Evolutionary conservation across 1,140 invertebrate species (phyloP), one percentile per base, ranked within the genome.

Genomic region (Bombus haemorrhoidalis): DNA sequence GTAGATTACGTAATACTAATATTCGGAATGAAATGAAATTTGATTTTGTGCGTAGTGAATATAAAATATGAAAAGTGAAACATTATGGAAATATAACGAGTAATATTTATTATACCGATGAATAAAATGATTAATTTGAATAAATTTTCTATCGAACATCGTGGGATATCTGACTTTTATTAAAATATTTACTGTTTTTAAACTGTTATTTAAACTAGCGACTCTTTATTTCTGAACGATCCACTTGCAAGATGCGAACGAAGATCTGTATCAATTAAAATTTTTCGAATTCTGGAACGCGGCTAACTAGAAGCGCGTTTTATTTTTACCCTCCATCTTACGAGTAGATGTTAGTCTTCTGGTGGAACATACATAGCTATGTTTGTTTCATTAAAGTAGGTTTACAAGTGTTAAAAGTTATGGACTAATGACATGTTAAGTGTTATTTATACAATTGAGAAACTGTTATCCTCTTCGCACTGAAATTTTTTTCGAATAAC

Each of bases 251-350:
- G 43, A 47, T 34, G 34, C 18, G 53, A 39, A 53, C 43, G 43
- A 76, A 53, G 47, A 34, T 15, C 37, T 37, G 1, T 13, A 34
- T 66, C 25, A 66, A 76, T 83, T 83, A 83, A 76, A 32, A 76
- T 76, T 66, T 75, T 75, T 76, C 32, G 59, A 66, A 83, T 76
- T 66, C 59, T 68, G 34, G 32, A 76, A 1, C 73, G 22, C 43
- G 25, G 32, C 73, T 83, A 75, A 76, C 41, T 76, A 64, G 39
- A 32, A 82, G 39, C n/a, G 53, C 13, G 81, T 47, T 75, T 47
- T 82, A 82, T 82, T 82, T 82, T 82, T 82, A 82, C 39, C 25
- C 32, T 64, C n/a, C 53, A 69, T 62, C 69, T 81, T 43, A 73
- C 47, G 2, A 47, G n/a, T 73, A 43, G n/a, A 43, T 37, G n/a